A percentile compares a stretch with the other conserved stretches of the same genome.
phyloP scores from a whole-genome alignment of 2,797 vertebrate species.

The Hippocampus kuda region DNA sequence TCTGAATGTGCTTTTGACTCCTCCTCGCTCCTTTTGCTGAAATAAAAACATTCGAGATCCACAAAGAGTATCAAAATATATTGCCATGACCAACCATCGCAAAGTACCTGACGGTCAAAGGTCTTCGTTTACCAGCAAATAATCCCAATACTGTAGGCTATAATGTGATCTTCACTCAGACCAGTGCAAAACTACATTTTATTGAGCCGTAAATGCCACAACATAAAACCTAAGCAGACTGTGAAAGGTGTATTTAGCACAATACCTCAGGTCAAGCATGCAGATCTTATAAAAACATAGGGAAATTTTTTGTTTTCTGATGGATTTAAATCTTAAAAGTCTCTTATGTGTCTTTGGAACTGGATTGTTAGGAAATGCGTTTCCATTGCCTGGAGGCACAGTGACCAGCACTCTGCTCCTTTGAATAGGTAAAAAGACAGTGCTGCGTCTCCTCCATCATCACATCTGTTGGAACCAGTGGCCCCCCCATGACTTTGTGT shows the following conservation, averaged over 20 bases:
- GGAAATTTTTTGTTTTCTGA: not conserved
- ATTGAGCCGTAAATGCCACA: slow-evolving; percentile 17
- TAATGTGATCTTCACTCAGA: slow-evolving; percentile 8
- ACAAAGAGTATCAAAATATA: too few species aligned
- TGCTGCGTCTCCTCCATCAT: slow-evolving; percentile 49
- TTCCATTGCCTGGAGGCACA: not conserved
- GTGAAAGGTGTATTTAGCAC: slow-evolving; percentile 14
- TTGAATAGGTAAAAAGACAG: slow-evolving; percentile 33
- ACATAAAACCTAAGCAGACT: slow-evolving; percentile 16
- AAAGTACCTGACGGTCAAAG: slow-evolving; percentile 29
- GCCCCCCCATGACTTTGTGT: slow-evolving; percentile 43
- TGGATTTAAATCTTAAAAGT: slow-evolving; percentile 4
- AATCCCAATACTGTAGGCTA: slow-evolving; percentile 11
- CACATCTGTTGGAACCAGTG: slow-evolving; percentile 46
- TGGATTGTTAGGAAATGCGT: not conserved
- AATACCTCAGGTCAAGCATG: slow-evolving; percentile 10
- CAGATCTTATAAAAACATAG: not conserved
- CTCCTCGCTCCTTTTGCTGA: not conserved
- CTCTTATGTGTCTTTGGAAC: not conserved
- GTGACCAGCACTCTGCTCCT: slow-evolving; percentile 21
- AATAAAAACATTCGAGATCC: not conserved
- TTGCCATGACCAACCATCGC: not conserved
- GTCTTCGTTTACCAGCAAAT: slow-evolving; percentile 25
- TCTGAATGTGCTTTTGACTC: not conserved
- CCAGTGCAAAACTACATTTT: slow-evolving; percentile 15